Evolutionary conservation across 2,113 vertebrate genomes (phyloP), one percentile per base, ranked within the genome.

Genomic region (Pollimyrus isidori): DNA sequence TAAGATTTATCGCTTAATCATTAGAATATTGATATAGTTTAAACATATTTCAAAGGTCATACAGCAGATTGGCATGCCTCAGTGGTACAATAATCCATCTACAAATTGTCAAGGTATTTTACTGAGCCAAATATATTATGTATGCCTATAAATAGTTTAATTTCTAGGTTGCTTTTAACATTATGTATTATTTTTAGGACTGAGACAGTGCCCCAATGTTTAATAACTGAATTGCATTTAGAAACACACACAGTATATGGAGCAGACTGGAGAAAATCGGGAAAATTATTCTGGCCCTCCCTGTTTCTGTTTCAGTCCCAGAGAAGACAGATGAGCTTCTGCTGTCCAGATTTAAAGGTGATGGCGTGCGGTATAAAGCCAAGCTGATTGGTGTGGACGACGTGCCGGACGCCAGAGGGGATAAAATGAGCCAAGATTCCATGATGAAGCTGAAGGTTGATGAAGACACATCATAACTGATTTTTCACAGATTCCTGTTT

Each of bases 361-460:
- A 99, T 91, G 98, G 98, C 6, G 95, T 99, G 88, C 96, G 96
- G 92, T 99, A 99, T 93, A 99, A 99, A 92, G 98, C 97, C 92
- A 99, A 99, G 91, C 92, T 99, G 9, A 99, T 99, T 7, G 98
- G 98, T 11, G 94, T 99, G 39, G 98, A 99, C 91, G 98, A 99
- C 62, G 97, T 99, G 23, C 93, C 97, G 0, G 97, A 98, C 86
- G 96, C 98, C 91, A 95, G 98, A 93, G 98, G 98, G 86, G 98
- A 99, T 92, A 98, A 99, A 94, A 99, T 99, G 98, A 97, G 97
- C 93, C 98, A 99, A 90, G 98, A 99, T 93, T 98, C 98, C 83
- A 99, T 99, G 98, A 99, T 99, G 98, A 99, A 99, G 89, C 95
- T 99, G 0, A 99, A 99, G 97, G 98, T 99, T 95, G 1, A 56